Evolutionary conservation across 2,797 vertebrate species (phyloP), one percentile per base, ranked within the genome.

Genomic region (Lepilemur ruficaudatus): DNA sequence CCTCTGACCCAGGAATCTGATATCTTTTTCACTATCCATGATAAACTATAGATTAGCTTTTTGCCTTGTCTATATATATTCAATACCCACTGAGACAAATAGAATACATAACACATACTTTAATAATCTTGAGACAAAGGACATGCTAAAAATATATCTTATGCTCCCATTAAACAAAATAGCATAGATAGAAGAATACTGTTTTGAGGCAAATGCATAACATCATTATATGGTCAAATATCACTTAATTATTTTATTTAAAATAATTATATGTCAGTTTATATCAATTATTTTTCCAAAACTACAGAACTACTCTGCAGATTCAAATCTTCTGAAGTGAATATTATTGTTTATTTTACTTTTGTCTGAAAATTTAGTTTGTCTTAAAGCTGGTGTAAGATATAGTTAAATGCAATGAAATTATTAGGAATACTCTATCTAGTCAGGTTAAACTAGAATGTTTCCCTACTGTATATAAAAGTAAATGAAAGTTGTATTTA

Each of bases 211-310:
- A 89, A 43, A 41, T 41, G 90, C 32, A 30, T 63, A 63, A 59
- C 23, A 70, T 43, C 78, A 28, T 65, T 30, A 25, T 63, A 3
- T 81, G 79, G 41, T 61, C 59, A 84, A 93, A 85, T 82, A 46
- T 35, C 28, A 55, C n/a, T 69, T 65, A 89, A 67, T 85, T 83
- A 50, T 35, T 55, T 92, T 55, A 61, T 73, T 96, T 41, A 87
- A 93, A 61, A 50, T 81, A 50, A 70, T 90, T 94, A 1, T 55
- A 6, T 59, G 15, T 88, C 25, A 63, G 28, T 57, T 91, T 65
- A 72, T 61, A 50, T 57, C 43, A 70, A 35, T 93, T 91, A 50
- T 84, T 95, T 93, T 81, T 23, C 32, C 46, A n/a, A 93, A 94
- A 50, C 4, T 80, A 18, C 57, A 12, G 50, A 80, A 57, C 0